Evolutionary conservation across 2,797 vertebrate species (phyloP), one percentile per base, ranked within the genome.

Genomic region (Gastrophryne carolinensis): DNA sequence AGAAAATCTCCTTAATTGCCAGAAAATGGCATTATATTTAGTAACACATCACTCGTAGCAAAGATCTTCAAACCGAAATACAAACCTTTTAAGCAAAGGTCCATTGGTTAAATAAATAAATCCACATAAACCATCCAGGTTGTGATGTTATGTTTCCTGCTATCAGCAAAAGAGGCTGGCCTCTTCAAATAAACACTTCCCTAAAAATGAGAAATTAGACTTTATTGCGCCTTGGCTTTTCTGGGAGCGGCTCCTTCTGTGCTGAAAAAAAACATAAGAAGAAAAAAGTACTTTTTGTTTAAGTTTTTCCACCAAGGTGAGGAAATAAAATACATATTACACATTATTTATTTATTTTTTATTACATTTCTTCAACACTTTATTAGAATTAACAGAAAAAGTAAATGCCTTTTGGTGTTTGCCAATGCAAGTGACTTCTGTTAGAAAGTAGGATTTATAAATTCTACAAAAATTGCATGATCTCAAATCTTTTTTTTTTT

Each of bases 21-120:
- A 21, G 57, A 50, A 66, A 66, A 78, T 72, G 68, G 29, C 39
- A 72, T 72, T 78, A 60, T 78, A 78, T 78, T 78, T 78, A 78
- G 68, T 65, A 72, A 78, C 75, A 78, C 60, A 19, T 78, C 75
- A 58, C 75, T 72, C 72, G 75, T 78, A 53, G 68, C 61, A 72
- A 57, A 66, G 52, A 60, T 72, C 60, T 72, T 39, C 65, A 78
- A 78, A 58, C 34, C 30, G 27, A 72, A 56, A 60, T 57, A 60
- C 66, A 78, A 78, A 61, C 75, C 66, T 78, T 78, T 78, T 72
- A 57, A 68, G 68, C 19, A 72, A 78, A 78, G 75, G 75, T 72
- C 75, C 68, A 78, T 30, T 78, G 75, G 75, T 78, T 78, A 78
- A 78, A 78, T 78, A 78, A 78, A 78, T 78, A 78, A 78, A 78